These are phyloP conservation scores for Volucella inflata DNA, from an alignment of 2,888 invertebrate species.

Conservation along the genomic window DNA sequence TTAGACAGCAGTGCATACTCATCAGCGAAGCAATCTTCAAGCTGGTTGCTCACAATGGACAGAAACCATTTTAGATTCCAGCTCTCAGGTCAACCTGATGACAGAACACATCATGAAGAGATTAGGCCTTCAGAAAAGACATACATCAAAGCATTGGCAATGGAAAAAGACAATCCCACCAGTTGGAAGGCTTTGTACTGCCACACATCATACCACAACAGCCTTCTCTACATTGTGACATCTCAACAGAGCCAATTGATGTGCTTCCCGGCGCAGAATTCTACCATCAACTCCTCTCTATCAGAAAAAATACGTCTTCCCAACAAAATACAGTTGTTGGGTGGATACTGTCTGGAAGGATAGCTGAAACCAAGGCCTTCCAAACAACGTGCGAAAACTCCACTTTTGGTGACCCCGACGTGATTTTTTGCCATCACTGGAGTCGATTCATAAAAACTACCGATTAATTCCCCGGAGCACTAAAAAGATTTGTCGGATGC, in stretches of 20 bases:
- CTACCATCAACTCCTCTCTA: constrained; percentile 27
- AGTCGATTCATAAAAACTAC: too few species aligned
- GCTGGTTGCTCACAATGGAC: constrained; percentile 17
- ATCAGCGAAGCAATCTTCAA: constrained; percentile 13
- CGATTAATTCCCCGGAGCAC: too few species aligned
- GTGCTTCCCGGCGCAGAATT: constrained; percentile 49
- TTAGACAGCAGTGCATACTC: constrained; percentile 11
- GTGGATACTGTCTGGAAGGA: constrained; percentile 22
- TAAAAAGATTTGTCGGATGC: too few species aligned
- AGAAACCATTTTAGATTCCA: constrained; percentile 23
- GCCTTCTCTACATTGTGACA: constrained; percentile 11
- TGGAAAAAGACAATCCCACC: constrained; percentile 4
- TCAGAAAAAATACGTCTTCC: constrained; percentile 13
- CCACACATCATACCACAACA: constrained; percentile 20
- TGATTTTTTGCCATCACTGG: too few species aligned
- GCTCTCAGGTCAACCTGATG: constrained; percentile 46
- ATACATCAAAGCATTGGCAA: constrained; percentile 18
- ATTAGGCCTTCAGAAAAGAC: constrained; percentile 41
- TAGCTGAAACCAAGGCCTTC: neutral
- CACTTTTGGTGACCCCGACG: constrained; percentile 3
- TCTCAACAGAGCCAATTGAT: constrained; percentile 36
- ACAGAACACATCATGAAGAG: constrained; percentile 15
- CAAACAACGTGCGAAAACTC: constrained; percentile 26
- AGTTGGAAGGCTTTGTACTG: constrained; percentile 28
- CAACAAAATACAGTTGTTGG: constrained; percentile 32